Evolutionary conservation across 2,888 invertebrate genomes (phyloP).

Genomic region (Platycnemis pennipes): DNA sequence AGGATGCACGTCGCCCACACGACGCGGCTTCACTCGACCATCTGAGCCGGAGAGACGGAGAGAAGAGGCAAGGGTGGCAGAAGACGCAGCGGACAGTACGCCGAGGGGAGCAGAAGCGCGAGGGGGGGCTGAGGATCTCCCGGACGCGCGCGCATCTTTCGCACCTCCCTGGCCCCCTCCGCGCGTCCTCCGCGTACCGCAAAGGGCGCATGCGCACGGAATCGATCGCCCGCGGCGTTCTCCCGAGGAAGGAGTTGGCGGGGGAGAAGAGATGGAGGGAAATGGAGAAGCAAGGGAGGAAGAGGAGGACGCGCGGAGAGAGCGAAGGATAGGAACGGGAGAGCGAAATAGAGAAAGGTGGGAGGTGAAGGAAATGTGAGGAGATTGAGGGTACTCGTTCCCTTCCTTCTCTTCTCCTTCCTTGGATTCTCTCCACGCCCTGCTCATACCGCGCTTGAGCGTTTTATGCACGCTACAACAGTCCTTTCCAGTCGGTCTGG

Average conservation of each 20-base stretch:
- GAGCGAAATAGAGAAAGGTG: not conserved
- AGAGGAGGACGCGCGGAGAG: not conserved
- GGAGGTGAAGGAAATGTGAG: not conserved
- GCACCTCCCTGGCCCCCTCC: not conserved
- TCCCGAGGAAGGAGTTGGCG: not conserved
- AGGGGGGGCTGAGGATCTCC: not conserved
- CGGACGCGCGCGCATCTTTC: not conserved
- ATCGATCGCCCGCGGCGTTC: slow-evolving; percentile 54
- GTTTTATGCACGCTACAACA: not conserved
- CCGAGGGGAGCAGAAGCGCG: not conserved
- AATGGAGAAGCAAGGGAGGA: not conserved
- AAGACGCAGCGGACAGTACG: not conserved
- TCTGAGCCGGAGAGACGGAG: not conserved
- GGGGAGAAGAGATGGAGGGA: not conserved
- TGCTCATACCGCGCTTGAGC: not conserved
- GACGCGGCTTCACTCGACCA: not conserved
- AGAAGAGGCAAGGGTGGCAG: not conserved
- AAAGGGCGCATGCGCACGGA: slow-evolving; percentile 41
- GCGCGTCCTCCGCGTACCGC: not conserved
- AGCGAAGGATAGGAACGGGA: not conserved
- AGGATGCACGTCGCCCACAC: not conserved
- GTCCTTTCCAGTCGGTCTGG: not conserved
- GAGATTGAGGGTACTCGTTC: not conserved
- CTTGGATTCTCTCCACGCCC: not conserved
- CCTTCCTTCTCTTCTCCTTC: not conserved